These are phyloP conservation scores for Parazoanthus swiftii DNA, from an alignment of 92 coral and sea anemone species.

Conservation along the genomic window DNA sequence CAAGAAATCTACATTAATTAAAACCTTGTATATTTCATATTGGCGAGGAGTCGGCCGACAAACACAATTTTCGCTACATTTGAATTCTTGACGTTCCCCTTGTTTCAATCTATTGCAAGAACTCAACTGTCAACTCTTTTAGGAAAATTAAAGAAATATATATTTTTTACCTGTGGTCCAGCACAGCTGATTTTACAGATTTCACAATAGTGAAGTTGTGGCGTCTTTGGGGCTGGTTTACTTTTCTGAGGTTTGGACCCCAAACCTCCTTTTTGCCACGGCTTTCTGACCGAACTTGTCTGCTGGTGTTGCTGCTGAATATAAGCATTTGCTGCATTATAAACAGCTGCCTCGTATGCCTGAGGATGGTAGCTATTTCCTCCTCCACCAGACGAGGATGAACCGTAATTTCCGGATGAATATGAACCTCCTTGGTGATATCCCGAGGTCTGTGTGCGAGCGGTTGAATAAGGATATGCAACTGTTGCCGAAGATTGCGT, in stretches of 20 bases:
- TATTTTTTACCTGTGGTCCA: conserved; percentile 84
- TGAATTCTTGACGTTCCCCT: neutral
- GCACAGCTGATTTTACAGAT: conserved; percentile 98
- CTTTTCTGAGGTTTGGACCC: conserved; percentile 69
- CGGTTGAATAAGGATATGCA: conserved; percentile 90
- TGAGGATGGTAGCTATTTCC: conserved; percentile 85
- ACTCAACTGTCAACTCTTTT: neutral
- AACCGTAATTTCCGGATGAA: conserved; percentile 79
- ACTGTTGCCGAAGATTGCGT: conserved; percentile 83
- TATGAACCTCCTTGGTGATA: conserved; percentile 85
- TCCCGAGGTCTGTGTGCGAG: conserved; percentile 77
- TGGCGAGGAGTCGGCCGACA: neutral
- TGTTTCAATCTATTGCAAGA: neutral
- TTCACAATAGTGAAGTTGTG: conserved; percentile 97
- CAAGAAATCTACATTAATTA: neutral
- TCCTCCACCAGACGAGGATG: conserved; percentile 64
- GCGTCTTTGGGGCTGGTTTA: conserved; percentile 90
- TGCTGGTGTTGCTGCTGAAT: conserved; percentile 93
- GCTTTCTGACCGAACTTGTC: conserved; percentile 69
- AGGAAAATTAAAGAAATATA: too few relatives aligned
- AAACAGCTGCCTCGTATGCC: conserved; percentile 98
- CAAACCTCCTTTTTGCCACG: conserved; percentile 76
- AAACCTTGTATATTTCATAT: neutral
- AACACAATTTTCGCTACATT: too few relatives aligned
- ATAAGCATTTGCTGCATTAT: conserved; percentile 95